Conservation (phyloP, 37 sponge, comb jelly and placozoan genomes). For the Halichondria panicea region DNA sequence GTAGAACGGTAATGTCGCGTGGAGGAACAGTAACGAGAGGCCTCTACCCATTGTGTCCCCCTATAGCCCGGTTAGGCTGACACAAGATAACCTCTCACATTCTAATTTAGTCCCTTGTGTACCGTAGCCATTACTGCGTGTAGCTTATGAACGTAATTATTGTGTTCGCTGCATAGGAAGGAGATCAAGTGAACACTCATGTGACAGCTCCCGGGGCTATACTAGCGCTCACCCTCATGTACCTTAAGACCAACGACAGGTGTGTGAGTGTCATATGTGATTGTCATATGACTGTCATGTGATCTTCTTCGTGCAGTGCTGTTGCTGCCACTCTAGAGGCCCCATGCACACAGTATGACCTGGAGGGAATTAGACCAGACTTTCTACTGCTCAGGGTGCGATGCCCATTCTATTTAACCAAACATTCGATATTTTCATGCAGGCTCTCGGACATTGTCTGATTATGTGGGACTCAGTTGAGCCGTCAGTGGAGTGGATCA, state of each 20-base stretch:
- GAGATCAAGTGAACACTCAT: conserved; percentile 74
- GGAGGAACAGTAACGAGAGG: too few species aligned
- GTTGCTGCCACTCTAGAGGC: conserved; percentile 58
- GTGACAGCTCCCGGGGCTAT: conserved; percentile 87
- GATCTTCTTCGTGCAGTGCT: conserved; percentile 10
- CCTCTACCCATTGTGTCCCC: too few species aligned
- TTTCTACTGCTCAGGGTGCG: conserved; percentile 76
- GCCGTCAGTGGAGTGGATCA: conserved; percentile 79
- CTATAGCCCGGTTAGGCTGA: too few species aligned
- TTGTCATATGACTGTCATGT: conserved; percentile 12
- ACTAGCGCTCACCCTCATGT: conserved; percentile 87
- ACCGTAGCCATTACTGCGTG: too few species aligned
- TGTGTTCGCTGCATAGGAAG: conserved; percentile 49
- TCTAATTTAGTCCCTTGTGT: too few species aligned
- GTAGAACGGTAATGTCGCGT: too few species aligned
- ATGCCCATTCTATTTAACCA: not conserved
- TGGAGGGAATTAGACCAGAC: conserved; percentile 80
- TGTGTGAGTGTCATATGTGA: conserved; percentile 11
- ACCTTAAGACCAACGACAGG: conserved; percentile 83
- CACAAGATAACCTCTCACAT: too few species aligned
- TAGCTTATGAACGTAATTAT: too few species aligned
- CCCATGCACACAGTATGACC: conserved; percentile 57
- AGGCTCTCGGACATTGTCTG: conserved; percentile 63
- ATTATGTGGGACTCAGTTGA: conserved; percentile 86
- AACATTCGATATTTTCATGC: not conserved